Conservation (phyloP, 2,113 vertebrate genomes). For the Caranx melampygus region DNA sequence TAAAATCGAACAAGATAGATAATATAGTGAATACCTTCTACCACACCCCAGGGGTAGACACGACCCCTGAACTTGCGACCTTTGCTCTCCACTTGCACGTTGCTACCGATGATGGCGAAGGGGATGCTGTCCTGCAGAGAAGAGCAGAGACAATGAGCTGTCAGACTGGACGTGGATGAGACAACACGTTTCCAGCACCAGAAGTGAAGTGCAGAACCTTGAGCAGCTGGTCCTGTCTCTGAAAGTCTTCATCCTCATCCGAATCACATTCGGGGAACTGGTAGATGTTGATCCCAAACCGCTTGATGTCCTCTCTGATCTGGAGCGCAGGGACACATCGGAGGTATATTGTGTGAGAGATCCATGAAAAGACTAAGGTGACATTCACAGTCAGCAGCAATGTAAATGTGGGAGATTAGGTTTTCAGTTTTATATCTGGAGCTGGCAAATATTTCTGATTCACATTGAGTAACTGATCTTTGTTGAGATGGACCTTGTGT, state of each 20-base stretch:
- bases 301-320: conserved; percentile 79
- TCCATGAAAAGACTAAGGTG: too few relatives aligned
- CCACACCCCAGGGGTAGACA: conserved; percentile 83
- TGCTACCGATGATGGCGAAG: conserved; percentile 84
- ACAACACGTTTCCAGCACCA: background rate
- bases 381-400: too few relatives aligned
- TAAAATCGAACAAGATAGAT: background rate
- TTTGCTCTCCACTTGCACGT: conserved; percentile 78
- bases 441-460: background rate
- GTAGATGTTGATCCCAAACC: conserved; percentile 82
- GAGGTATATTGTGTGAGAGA: background rate
- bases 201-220: conserved; percentile 66
- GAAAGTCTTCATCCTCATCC: conserved; percentile 79
- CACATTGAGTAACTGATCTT: too few relatives aligned
- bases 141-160: background rate
- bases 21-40: conserved; percentile 76
- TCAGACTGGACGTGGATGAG: background rate
- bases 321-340: conserved; percentile 33
- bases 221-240: conserved; percentile 74
- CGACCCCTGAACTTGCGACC: conserved; percentile 80
- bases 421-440: background rate
- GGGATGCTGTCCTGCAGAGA: conserved; percentile 80
- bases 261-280: conserved; percentile 82
- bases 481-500: too few relatives aligned
- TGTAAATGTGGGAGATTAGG: background rate